A percentile compares a stretch with the other conserved stretches of the same genome.
Conservation (phyloP, 2,113 vertebrate species). For the Rhea americana region DNA sequence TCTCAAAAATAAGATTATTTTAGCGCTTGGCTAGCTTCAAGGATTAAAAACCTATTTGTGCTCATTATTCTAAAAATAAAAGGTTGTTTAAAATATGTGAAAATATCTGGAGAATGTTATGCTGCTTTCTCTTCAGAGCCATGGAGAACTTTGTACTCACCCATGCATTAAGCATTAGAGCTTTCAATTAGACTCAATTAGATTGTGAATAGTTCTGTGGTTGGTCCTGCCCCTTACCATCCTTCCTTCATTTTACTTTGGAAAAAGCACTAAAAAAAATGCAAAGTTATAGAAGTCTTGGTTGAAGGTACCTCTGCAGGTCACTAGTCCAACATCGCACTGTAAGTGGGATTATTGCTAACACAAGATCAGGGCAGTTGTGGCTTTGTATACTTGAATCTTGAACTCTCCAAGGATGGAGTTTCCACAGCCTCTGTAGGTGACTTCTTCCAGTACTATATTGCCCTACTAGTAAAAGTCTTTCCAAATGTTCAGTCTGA, state of each 20-base stretch:
- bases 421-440: not conserved
- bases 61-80: rapidly evolving
- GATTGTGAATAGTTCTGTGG: not conserved
- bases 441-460: not conserved
- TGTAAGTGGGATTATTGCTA: not conserved
- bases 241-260: not conserved
- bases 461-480: not conserved
- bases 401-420: not conserved
- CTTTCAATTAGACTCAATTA: not conserved
- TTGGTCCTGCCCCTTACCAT: not conserved
- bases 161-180: not conserved
- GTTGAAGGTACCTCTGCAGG: not conserved
- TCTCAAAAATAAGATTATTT: not conserved
- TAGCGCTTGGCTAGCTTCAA: not conserved
- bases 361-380: not conserved
- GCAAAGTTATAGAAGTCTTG: not conserved
- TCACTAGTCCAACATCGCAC: not conserved
- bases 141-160: not conserved
- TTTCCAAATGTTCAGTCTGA: not conserved
- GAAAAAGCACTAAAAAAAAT: not conserved
- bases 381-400: not conserved
- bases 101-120: not conserved
- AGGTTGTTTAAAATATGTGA: not conserved
- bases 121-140: not conserved
- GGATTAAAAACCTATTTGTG: not conserved